Conservation (phyloP, 1,140 invertebrate genomes). For the Papilio machaon region DNA sequence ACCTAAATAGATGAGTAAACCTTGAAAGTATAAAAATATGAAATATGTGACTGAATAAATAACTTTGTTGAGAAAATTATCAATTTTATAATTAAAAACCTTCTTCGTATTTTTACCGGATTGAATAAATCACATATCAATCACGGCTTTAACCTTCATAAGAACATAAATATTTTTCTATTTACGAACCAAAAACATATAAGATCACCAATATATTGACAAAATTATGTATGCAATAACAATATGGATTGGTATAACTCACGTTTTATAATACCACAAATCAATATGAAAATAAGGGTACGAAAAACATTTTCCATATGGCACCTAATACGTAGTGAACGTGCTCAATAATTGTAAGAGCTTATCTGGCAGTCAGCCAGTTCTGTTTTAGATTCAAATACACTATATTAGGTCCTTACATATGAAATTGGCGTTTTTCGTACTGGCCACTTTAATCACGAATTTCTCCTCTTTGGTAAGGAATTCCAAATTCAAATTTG, state of each 20-base stretch:
- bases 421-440: too few relatives aligned
- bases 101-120: too few relatives aligned
- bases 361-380: slow-evolving; percentile 3
- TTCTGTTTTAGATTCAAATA: neutral
- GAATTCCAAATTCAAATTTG: too few relatives aligned
- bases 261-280: neutral
- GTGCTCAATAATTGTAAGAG: slow-evolving; percentile 23
- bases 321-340: slow-evolving; percentile 19
- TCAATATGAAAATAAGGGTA: neutral
- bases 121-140: neutral
- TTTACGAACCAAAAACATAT: neutral
- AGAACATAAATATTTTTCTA: too few relatives aligned
- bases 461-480: too few relatives aligned
- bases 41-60: too few relatives aligned
- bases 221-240: neutral
- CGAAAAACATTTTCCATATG: slow-evolving; percentile 7
- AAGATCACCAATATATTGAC: neutral
- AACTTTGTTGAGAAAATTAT: too few relatives aligned
- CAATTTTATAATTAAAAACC: too few relatives aligned
- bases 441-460: too few relatives aligned
- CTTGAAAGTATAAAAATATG: neutral
- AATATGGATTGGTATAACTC: neutral
- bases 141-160: too few relatives aligned
- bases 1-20: slow-evolving; percentile 1
- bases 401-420: too few relatives aligned